Conservation (phyloP, 1,140 invertebrate genomes). For the Brachionus plicatilis region DNA sequence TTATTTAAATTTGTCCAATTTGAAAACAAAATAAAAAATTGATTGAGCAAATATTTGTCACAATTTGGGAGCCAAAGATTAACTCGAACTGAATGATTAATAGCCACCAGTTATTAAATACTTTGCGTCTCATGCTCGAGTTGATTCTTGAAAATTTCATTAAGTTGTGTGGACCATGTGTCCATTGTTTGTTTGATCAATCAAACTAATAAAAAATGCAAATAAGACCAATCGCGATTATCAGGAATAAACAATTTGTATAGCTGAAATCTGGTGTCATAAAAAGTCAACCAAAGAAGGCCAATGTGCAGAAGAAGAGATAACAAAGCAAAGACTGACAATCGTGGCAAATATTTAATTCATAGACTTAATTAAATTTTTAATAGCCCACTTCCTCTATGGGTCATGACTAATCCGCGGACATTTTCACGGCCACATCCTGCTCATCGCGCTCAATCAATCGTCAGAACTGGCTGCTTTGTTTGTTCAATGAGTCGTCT, state of each 20-base stretch:
- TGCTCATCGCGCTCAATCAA: conserved; percentile 9
- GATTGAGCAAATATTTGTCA: not conserved
- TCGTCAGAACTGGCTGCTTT: not conserved
- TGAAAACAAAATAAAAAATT: not conserved
- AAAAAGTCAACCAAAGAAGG: not conserved
- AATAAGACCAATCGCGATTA: not conserved
- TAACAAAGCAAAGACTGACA: not conserved
- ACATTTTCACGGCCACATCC: not conserved
- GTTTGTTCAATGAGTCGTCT: not conserved
- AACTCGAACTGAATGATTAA: conserved; percentile 12
- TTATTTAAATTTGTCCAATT: not conserved
- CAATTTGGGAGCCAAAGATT: not conserved
- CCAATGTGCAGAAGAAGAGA: not conserved
- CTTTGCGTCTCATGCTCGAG: conserved; percentile 3
- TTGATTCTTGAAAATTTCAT: not conserved
- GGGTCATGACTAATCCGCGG: conserved; percentile 12
- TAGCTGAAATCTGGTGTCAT: not conserved
- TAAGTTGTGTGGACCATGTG: not conserved
- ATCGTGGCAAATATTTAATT: not conserved
- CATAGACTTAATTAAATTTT: not conserved
- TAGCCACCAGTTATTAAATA: conserved; percentile 17
- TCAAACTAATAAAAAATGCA: conserved; percentile 31
- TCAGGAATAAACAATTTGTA: conserved; percentile 30
- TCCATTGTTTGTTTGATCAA: conserved; percentile 4
- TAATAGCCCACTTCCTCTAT: conserved; percentile 13